These are phyloP conservation scores for Conus ventricosus DNA, from an alignment of 1,140 invertebrate genomes.

Conservation along the genomic window DNA sequence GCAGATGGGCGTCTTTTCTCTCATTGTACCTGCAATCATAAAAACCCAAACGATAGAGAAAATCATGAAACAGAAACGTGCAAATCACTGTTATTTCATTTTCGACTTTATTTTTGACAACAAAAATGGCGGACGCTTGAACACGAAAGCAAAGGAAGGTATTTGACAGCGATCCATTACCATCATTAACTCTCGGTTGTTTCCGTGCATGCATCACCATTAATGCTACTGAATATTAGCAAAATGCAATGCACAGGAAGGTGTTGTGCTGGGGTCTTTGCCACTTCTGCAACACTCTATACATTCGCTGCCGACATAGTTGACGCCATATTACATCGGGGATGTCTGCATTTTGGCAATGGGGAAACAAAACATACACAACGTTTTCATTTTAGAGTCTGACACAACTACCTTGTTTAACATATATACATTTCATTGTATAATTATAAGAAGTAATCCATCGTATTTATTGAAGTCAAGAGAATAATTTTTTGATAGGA, in stretches of 20 bases:
- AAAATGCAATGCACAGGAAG: constrained; percentile 29
- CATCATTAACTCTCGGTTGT: constrained; percentile 97
- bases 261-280: constrained; percentile 32
- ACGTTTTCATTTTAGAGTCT: no score
- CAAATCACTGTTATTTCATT: constrained; percentile 23
- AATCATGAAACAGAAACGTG: background rate
- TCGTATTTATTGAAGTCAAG: no score
- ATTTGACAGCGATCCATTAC: constrained; percentile 79
- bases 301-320: constrained; percentile 38
- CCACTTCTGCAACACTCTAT: constrained; percentile 26
- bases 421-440: no score
- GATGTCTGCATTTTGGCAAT: background rate
- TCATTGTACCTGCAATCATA: constrained; percentile 90
- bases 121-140: constrained; percentile 71
- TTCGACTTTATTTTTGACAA: constrained; percentile 69
- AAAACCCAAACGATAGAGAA: constrained; percentile 69
- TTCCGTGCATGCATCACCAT: constrained; percentile 46
- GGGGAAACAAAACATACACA: background rate
- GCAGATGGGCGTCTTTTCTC: constrained; percentile 96
- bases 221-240: constrained; percentile 41
- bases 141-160: constrained; percentile 50
- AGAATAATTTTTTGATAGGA: no score
- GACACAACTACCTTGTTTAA: no score
- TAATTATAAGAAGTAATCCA: no score
- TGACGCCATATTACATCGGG: constrained; percentile 46